Percentiles rank a stretch among this genome's conserved stretches.
These are phyloP conservation scores for Numenius arquata DNA, from an alignment of 2,113 vertebrate genomes.

Conservation along the genomic window DNA sequence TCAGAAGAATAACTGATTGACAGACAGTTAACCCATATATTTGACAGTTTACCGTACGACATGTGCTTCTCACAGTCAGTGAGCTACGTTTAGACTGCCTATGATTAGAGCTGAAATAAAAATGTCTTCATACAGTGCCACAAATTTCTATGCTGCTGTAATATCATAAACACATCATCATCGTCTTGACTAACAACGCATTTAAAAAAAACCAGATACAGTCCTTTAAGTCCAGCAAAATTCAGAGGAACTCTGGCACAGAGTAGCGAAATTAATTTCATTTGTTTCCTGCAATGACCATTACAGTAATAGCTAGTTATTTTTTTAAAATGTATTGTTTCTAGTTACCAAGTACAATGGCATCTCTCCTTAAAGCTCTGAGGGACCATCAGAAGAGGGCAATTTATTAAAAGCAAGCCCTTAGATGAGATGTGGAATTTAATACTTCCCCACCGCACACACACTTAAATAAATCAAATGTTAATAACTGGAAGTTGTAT, in stretches of 20 bases:
- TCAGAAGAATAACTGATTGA: neutral
- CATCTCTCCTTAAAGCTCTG: neutral
- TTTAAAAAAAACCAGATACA: neutral
- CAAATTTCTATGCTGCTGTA: neutral
- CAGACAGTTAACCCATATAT: neutral
- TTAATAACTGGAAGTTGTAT: neutral
- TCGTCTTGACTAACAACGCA: neutral
- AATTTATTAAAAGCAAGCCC: neutral
- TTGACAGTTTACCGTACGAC: neutral
- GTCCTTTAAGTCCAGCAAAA: neutral
- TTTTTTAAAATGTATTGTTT: neutral
- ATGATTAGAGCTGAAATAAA: neutral
- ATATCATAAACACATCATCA: neutral
- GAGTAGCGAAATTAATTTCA: neutral
- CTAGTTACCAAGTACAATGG: neutral
- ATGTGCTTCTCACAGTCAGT: neutral
- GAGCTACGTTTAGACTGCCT: neutral
- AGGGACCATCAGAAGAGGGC: neutral
- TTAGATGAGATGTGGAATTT: neutral
- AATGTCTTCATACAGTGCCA: neutral
- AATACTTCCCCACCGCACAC: neutral
- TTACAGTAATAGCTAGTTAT: conserved; percentile 2
- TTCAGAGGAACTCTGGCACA: neutral
- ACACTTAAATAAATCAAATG: neutral
- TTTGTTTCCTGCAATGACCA: conserved; percentile 14